Conservation (phyloP, 2,888 invertebrate genomes). For the Cybosia mesomella region DNA sequence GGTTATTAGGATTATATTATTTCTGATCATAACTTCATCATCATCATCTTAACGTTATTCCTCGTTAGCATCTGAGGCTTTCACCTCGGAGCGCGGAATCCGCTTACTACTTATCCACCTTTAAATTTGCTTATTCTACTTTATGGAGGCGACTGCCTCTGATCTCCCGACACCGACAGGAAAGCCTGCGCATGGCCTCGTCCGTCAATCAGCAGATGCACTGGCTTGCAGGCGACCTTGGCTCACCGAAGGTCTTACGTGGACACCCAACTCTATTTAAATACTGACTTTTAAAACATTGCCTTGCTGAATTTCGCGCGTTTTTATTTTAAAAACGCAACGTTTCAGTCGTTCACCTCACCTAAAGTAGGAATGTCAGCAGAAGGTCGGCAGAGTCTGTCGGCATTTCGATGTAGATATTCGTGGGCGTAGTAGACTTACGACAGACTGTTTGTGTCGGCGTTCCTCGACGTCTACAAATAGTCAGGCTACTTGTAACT, state of each 20-base stretch:
- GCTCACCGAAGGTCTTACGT: background rate
- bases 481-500: background rate
- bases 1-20: too few relatives aligned
- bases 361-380: conserved; percentile 2
- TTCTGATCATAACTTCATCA: too few relatives aligned
- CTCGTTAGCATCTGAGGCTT: too few relatives aligned
- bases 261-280: background rate
- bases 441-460: conserved; percentile 37
- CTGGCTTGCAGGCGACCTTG: too few relatives aligned
- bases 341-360: conserved; percentile 4
- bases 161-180: too few relatives aligned
- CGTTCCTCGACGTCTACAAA: conserved; percentile 7
- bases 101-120: too few relatives aligned
- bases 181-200: too few relatives aligned
- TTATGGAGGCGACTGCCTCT: too few relatives aligned
- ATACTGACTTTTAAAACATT: background rate
- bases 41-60: too few relatives aligned
- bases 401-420: conserved; percentile 26
- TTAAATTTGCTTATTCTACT: too few relatives aligned
- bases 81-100: too few relatives aligned
- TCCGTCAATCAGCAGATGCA: too few relatives aligned
- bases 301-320: background rate
- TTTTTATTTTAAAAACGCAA: background rate
- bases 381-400: conserved; percentile 6
- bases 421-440: conserved; percentile 50